phyloP scores from a whole-genome alignment of 2,888 invertebrate species.

The Cetonia aurata region DNA sequence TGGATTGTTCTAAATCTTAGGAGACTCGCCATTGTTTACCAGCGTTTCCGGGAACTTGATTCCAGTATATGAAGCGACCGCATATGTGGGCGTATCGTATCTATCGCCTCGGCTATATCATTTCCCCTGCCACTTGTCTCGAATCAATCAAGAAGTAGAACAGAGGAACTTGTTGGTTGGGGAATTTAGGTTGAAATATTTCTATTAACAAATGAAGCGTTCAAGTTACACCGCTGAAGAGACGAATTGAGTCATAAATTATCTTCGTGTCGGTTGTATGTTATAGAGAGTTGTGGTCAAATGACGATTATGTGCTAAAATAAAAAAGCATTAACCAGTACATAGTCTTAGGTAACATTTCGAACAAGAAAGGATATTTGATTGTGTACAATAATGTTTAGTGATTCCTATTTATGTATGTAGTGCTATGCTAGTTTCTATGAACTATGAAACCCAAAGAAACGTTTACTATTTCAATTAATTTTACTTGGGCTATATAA shows the following conservation, averaged over 20 bases:
- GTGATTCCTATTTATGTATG: too few species aligned
- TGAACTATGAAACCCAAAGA: too few species aligned
- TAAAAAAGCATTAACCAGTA: too few species aligned
- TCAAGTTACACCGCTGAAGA: constrained; percentile 17
- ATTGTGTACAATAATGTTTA: too few species aligned
- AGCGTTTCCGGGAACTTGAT: constrained; percentile 21
- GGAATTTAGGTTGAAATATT: constrained; percentile 26
- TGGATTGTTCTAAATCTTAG: constrained; percentile 30
- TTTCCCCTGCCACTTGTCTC: background rate
- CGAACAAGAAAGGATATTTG: too few species aligned
- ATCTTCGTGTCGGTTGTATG: background rate
- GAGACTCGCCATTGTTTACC: constrained; percentile 32
- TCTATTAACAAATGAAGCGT: constrained; percentile 32
- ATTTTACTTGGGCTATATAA: too few species aligned
- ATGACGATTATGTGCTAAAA: too few species aligned
- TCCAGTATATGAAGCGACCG: background rate
- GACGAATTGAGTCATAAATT: constrained; percentile 26
- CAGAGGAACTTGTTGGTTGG: constrained; percentile 17
- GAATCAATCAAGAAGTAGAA: constrained; percentile 15
- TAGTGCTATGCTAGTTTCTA: too few species aligned
- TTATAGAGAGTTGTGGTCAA: too few species aligned
- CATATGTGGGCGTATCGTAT: constrained; percentile 16
- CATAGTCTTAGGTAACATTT: too few species aligned
- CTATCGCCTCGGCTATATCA: constrained; percentile 3
- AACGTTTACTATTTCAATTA: too few species aligned